Evolutionary conservation across 2,797 vertebrate species (phyloP), one percentile per base, ranked within the genome.

Genomic region (Oreonectes daqikongensis): DNA sequence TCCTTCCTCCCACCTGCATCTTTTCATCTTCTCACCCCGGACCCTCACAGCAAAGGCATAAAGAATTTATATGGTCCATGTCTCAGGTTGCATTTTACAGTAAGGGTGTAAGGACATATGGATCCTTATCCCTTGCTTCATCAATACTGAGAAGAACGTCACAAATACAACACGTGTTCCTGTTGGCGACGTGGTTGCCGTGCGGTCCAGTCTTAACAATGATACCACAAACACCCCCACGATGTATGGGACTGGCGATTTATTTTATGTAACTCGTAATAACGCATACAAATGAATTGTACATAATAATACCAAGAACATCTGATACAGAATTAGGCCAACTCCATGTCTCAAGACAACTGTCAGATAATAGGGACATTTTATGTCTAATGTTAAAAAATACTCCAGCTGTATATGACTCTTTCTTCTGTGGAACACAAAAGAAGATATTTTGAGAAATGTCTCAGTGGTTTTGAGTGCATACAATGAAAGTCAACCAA

Each of bases 81-180:
- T 86, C 86, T 89, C 79, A 30, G 60, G 72, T 82, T 89, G 86
- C 84, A 81, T 88, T 89, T 89, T 86, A 84, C 88, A 90, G 82
- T 83, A 81, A 87, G 77, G 81, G 69, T 85, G 80, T 85, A 82
- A 82, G 84, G 79, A 78, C 76, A 57, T 83, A 71, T 81, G 78
- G 79, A 79, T 87, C 84, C n/a, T 84, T 81, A 87, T 85, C 70
- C 55, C 84, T 85, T 69, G 81, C 55, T 74, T 89, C 60, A 68
- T 84, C 84, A 71, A 85, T 87, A 81, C 79, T 48, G 44, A 69
- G 77, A 79, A 42, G 32, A 18, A 18, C 69, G 69, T 81, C 44
- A 82, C 75, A 83, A 77, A 77, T 81, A 82, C 69, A 72, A 22
- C 60, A 38, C 6, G 11, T 60, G 67, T 80, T 72, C 65, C 59